Conservation (phyloP, 2,797 vertebrate genomes). For the Neosilurus mollespiculum region DNA sequence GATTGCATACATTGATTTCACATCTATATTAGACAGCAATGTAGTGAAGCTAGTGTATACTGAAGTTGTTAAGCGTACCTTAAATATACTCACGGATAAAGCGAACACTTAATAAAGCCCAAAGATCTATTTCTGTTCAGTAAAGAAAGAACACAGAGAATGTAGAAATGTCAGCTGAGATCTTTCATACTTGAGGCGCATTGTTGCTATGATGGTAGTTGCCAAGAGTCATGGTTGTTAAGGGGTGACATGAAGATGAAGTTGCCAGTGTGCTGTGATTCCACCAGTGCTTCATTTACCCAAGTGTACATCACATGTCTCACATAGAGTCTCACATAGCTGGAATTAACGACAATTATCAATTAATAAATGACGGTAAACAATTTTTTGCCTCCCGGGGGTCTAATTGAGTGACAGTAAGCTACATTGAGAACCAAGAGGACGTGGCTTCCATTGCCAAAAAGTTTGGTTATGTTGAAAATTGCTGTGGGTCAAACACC, state of each 20-base stretch:
- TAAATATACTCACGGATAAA: not conserved
- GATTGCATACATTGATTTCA: not conserved
- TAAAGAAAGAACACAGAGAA: not conserved
- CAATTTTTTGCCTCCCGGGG: too few relatives aligned
- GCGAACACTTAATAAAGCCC: constrained; percentile 13
- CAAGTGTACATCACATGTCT: too few relatives aligned
- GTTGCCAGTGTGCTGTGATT: not conserved
- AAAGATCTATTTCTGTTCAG: constrained; percentile 14
- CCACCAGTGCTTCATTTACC: not conserved
- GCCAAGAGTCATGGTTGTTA: constrained; percentile 12
- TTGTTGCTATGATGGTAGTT: constrained; percentile 26
- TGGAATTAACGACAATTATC: too few relatives aligned
- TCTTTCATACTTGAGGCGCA: not conserved
- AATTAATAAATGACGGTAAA: too few relatives aligned
- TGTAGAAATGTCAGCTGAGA: not conserved
- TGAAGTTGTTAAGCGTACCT: not conserved
- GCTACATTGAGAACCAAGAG: too few relatives aligned
- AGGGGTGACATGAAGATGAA: not conserved
- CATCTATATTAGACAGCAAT: not conserved
- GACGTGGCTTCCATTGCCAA: too few relatives aligned
- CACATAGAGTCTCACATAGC: too few relatives aligned
- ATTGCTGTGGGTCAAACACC: too few relatives aligned
- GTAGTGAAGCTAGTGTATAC: not conserved
- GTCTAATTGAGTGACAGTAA: too few relatives aligned
- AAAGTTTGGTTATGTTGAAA: too few relatives aligned